These are phyloP conservation scores for Coendou prehensilis DNA, from an alignment of 2,797 vertebrate genomes.

Conservation along the genomic window DNA sequence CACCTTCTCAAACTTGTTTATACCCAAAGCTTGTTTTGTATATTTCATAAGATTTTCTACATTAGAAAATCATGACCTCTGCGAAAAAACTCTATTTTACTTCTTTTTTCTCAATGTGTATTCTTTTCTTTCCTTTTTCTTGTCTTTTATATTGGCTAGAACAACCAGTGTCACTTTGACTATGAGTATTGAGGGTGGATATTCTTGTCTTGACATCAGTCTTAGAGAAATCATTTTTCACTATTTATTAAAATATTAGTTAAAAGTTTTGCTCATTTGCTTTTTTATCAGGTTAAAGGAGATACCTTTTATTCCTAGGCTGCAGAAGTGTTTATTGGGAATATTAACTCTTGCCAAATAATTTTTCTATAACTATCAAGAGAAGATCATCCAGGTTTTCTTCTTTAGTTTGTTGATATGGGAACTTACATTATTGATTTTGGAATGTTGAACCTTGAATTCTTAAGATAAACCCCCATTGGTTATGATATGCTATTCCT, in stretches of 20 bases:
- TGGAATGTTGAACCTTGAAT: not conserved
- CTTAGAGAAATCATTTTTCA: not conserved
- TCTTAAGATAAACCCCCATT: not conserved
- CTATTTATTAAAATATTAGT: not conserved
- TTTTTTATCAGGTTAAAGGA: not conserved
- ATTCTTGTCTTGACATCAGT: not conserved
- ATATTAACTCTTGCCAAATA: not conserved
- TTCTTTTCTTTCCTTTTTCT: not conserved
- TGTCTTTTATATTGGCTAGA: not conserved
- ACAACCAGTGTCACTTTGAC: not conserved
- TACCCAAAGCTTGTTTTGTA: not conserved
- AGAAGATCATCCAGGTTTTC: not conserved
- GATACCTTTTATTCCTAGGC: not conserved
- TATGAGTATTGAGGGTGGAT: not conserved
- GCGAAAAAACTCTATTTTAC: not conserved
- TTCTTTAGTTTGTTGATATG: not conserved
- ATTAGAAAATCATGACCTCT: not conserved
- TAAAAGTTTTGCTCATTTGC: not conserved
- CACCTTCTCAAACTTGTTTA: not conserved
- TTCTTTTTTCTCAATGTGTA: not conserved
- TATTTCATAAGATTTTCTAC: not conserved
- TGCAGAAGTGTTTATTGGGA: not conserved
- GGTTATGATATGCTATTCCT: not conserved
- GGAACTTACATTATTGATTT: not conserved
- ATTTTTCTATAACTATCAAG: not conserved